Evolutionary conservation across 2,113 vertebrate genomes (phyloP).

Genomic region (Camelus bactrianus): DNA sequence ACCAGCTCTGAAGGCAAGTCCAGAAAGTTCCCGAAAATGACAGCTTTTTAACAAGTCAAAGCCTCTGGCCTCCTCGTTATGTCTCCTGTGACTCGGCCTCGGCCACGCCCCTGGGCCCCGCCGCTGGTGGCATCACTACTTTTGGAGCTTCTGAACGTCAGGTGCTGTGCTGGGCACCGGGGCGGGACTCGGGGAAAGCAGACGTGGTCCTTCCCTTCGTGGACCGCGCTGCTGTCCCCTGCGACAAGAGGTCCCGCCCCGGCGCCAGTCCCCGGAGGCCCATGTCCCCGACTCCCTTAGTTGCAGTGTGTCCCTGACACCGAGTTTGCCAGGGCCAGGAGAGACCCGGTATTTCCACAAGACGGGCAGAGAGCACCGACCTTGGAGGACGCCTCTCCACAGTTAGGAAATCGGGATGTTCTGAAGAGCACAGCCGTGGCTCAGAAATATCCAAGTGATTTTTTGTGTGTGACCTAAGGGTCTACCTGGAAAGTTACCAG

Average conservation of each 20-base stretch:
- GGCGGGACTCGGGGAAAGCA: fast-evolving
- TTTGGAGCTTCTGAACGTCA: fast-evolving
- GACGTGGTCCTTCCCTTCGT: fast-evolving
- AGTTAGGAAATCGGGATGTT: fast-evolving
- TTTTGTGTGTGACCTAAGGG: background rate
- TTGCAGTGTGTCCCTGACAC: background rate
- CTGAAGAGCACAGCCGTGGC: background rate
- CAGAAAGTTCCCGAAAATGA: background rate
- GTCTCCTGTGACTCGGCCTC: too few relatives aligned
- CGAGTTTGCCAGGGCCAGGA: background rate
- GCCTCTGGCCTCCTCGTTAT: fast-evolving
- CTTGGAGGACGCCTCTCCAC: fast-evolving
- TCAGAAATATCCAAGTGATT: background rate
- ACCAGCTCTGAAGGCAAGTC: background rate
- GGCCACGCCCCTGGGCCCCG: fast-evolving
- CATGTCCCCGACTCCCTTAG: fast-evolving
- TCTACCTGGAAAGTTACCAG: background rate
- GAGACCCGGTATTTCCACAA: background rate
- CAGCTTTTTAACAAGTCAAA: fast-evolving
- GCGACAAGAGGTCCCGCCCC: background rate
- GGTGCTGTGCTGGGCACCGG: fast-evolving
- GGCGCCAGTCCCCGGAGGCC: fast-evolving
- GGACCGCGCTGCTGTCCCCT: background rate
- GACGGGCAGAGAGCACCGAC: fast-evolving
- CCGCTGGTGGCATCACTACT: fast-evolving